Conservation (phyloP, 1,140 invertebrate genomes). For the Trachymyrmex cornetzi region DNA sequence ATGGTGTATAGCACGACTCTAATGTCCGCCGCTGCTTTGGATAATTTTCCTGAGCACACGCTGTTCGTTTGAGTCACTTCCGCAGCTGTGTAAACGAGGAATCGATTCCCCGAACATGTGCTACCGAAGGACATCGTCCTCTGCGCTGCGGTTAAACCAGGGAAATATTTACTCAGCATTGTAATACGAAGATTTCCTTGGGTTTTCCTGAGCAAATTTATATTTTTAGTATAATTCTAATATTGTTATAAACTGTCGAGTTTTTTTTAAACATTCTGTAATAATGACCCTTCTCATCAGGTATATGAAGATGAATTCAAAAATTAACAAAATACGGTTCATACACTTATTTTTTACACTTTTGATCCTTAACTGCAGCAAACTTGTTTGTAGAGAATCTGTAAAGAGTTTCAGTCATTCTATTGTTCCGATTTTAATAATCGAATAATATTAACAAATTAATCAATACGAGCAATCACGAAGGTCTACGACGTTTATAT, state of each 20-base stretch:
- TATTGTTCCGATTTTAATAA: constrained; percentile 14
- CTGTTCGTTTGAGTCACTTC: constrained; percentile 55
- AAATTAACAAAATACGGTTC: background rate
- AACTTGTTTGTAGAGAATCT: background rate
- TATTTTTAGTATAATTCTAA: constrained; percentile 1
- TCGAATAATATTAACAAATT: constrained; percentile 46
- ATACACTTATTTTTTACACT: background rate
- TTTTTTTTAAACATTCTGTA: background rate
- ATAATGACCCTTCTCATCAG: background rate
- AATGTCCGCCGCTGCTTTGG: constrained; percentile 52
- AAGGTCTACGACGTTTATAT: background rate
- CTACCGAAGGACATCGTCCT: constrained; percentile 24
- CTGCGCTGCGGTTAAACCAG: background rate
- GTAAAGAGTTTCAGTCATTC: background rate
- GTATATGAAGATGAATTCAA: background rate
- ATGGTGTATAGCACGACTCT: constrained; percentile 30
- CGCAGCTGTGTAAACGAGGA: constrained; percentile 59
- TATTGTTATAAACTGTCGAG: background rate
- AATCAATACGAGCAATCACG: constrained; percentile 22
- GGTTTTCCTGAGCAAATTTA: background rate
- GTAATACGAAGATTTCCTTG: background rate
- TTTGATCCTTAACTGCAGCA: background rate
- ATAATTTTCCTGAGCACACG: constrained; percentile 54
- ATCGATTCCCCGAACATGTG: constrained; percentile 42
- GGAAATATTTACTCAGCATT: constrained; percentile 26